Percentiles rank a stretch among this genome's conserved stretches.
Conservation (phyloP, 2,113 vertebrate species). For the Grammomys surdaster region DNA sequence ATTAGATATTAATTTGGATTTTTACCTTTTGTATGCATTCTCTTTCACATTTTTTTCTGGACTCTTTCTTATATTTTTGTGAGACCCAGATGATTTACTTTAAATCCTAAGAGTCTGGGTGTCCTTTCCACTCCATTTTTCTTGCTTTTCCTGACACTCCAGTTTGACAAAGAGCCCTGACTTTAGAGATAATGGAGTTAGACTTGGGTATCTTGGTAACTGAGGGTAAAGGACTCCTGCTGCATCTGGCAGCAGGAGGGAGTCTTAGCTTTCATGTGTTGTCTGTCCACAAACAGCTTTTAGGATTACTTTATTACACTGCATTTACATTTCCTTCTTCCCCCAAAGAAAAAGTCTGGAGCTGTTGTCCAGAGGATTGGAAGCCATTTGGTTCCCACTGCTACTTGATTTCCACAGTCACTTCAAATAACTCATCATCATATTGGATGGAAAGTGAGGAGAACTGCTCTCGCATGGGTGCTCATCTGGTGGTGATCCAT, state of each 20-base stretch:
- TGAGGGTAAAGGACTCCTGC: accelerated
- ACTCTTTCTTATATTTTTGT: too few species aligned
- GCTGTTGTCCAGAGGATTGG: conserved; percentile 71
- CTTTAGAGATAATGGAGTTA: not conserved
- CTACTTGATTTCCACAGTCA: too few species aligned
- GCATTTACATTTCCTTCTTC: not conserved
- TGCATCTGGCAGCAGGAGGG: not conserved
- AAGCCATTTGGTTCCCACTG: not conserved
- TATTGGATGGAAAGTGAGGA: conserved; percentile 53
- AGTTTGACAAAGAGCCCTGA: not conserved
- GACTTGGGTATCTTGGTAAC: not conserved
- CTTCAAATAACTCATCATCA: accelerated
- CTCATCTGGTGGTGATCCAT: conserved; percentile 68
- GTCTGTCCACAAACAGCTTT: too few species aligned
- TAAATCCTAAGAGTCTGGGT: not conserved
- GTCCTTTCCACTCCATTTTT: not conserved
- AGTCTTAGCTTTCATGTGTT: not conserved
- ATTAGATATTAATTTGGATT: too few species aligned
- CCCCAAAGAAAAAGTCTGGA: conserved; percentile 55
- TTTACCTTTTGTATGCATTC: too few species aligned
- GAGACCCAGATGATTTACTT: too few species aligned
- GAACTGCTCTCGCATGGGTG: not conserved
- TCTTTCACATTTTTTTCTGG: too few species aligned
- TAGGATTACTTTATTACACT: not conserved
- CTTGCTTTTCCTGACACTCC: not conserved